phyloP scores from a whole-genome alignment of 1,140 invertebrate genomes.

The Paramacrobiotus metropolitanus region DNA sequence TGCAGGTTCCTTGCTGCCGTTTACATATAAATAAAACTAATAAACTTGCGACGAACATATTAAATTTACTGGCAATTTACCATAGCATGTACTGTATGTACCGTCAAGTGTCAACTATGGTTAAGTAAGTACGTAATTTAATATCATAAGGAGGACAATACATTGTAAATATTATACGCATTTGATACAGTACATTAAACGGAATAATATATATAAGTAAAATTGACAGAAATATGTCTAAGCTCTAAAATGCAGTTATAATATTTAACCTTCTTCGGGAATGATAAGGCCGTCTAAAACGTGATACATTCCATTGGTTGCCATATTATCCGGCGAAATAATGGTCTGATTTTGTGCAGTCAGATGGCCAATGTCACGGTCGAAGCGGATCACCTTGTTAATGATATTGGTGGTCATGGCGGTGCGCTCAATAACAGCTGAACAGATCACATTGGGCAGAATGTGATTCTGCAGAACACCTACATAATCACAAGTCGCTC shows the following conservation, averaged over 20 bases:
- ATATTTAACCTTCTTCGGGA: conserved; percentile 24
- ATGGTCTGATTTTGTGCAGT: conserved; percentile 12
- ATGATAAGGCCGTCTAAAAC: conserved; percentile 29
- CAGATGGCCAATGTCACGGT: background rate
- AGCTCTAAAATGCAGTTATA: conserved; percentile 9
- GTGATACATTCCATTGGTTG: conserved; percentile 32
- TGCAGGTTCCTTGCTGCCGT: conserved; percentile 14
- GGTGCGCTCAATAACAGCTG: conserved; percentile 23
- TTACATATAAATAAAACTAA: conserved; percentile 17
- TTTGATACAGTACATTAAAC: too few species aligned
- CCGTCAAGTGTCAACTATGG: too few species aligned
- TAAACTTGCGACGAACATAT: too few species aligned
- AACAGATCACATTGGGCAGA: conserved; percentile 38
- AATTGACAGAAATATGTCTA: too few species aligned
- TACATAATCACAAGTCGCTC: conserved; percentile 16
- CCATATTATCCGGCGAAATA: conserved; percentile 26
- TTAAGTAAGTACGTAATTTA: too few species aligned
- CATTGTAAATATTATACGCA: too few species aligned
- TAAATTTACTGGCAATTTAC: background rate
- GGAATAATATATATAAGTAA: too few species aligned
- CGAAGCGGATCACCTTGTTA: background rate
- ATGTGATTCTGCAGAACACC: conserved; percentile 38
- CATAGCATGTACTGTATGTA: conserved; percentile 8
- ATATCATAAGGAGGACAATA: too few species aligned
- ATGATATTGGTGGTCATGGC: background rate